Percentiles rank a stretch among this genome's conserved stretches.
Conservation (phyloP, 2,797 vertebrate genomes). For the Microtus obscurus region DNA sequence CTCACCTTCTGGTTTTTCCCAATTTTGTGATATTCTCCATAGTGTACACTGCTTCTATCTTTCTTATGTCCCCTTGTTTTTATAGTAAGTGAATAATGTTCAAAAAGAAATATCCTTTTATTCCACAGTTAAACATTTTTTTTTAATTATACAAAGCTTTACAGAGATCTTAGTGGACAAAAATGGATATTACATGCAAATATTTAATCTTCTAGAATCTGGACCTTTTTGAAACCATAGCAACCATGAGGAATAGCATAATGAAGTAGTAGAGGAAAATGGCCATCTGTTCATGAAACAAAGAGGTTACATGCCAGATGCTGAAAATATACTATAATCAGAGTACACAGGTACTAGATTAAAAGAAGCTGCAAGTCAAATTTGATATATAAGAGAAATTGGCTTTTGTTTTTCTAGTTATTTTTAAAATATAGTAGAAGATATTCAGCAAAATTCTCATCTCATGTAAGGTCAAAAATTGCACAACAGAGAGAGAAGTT, state of each 20-base stretch:
- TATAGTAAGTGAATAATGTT: not conserved
- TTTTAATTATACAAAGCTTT: not conserved
- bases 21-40: not conserved
- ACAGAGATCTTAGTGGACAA: not conserved
- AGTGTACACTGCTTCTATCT: not conserved
- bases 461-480: not conserved
- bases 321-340: not conserved
- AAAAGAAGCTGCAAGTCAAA: not conserved
- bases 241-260: not conserved
- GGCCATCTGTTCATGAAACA: not conserved
- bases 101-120: not conserved
- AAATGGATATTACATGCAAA: not conserved
- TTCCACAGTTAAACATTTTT: not conserved
- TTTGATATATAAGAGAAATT: not conserved
- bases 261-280: not conserved
- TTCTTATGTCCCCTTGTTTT: not conserved
- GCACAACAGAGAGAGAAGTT: not conserved
- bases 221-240: not conserved
- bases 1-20: not conserved
- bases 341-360: not conserved
- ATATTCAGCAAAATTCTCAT: not conserved
- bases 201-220: not conserved
- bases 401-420: not conserved
- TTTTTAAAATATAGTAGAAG: not conserved
- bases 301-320: not conserved